A percentile compares a stretch with the other conserved stretches of the same genome.
Conservation (phyloP, 2,113 vertebrate species). For the Heterocephalus glaber region DNA sequence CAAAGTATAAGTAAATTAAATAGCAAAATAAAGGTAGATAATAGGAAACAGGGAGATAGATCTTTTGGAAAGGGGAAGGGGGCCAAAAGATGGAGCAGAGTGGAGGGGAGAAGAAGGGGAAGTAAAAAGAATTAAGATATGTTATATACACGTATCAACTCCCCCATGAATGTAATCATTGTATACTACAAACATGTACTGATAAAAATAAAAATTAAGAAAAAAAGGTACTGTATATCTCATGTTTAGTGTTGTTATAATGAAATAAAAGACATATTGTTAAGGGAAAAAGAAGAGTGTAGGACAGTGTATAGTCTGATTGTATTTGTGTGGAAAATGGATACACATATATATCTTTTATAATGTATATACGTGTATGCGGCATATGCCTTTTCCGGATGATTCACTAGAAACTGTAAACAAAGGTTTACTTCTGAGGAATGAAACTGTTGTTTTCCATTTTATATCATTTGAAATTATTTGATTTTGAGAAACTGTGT, state of each 20-base stretch:
- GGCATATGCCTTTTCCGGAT: background rate
- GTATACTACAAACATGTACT: background rate
- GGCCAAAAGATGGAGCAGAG: background rate
- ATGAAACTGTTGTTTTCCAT: background rate
- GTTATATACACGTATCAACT: background rate
- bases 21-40: background rate
- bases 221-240: background rate
- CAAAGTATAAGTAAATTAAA: background rate
- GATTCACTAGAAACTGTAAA: conserved; percentile 38
- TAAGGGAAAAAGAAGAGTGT: conserved; percentile 17
- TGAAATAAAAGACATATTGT: background rate
- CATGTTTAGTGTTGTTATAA: background rate
- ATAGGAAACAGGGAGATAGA: background rate
- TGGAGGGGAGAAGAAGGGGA: background rate
- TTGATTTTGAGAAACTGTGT: background rate
- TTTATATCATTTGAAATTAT: background rate
- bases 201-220: background rate
- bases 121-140: background rate
- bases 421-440: conserved; percentile 16
- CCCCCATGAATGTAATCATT: background rate
- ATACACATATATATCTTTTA: background rate
- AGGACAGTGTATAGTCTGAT: background rate
- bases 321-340: background rate
- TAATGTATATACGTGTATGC: background rate
- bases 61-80: background rate